Conservation (phyloP, 2,888 invertebrate genomes). For the Drosophila imparisetae region DNA sequence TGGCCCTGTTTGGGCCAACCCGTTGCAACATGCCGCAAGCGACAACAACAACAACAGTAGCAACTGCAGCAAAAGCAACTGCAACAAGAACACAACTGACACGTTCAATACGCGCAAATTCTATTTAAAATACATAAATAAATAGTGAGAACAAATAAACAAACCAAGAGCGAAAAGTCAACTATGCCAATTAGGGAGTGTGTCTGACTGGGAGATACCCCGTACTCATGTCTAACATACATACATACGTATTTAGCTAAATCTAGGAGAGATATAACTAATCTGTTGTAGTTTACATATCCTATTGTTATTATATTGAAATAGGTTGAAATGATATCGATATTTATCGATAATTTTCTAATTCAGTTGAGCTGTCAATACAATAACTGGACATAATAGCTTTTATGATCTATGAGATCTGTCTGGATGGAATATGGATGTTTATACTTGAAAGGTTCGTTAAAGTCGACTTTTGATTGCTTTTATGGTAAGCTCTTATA, state of each 20-base stretch:
- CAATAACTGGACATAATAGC: neutral
- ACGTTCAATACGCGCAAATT: slow-evolving; percentile 67
- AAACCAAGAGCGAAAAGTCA: slow-evolving; percentile 10
- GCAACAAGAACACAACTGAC: slow-evolving; percentile 24
- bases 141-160: slow-evolving; percentile 33
- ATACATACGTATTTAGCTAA: neutral
- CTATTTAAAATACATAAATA: slow-evolving; percentile 59
- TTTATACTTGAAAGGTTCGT: neutral
- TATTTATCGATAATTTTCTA: neutral
- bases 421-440: neutral
- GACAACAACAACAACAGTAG: slow-evolving; percentile 14
- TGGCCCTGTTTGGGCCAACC: slow-evolving; percentile 45
- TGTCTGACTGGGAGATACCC: neutral
- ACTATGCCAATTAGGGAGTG: neutral
- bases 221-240: neutral
- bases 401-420: neutral
- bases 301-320: neutral
- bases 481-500: too few species aligned
- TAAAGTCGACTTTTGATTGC: neutral
- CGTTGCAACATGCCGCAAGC: slow-evolving; percentile 67
- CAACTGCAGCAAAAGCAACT: slow-evolving; percentile 14
- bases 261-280: neutral
- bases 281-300: neutral
- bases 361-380: neutral
- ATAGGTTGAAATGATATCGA: neutral